A percentile compares a stretch with the other conserved stretches of the same genome.
Evolutionary conservation across 1,140 invertebrate genomes (phyloP).

Genomic region (Nomia melanderi): DNA sequence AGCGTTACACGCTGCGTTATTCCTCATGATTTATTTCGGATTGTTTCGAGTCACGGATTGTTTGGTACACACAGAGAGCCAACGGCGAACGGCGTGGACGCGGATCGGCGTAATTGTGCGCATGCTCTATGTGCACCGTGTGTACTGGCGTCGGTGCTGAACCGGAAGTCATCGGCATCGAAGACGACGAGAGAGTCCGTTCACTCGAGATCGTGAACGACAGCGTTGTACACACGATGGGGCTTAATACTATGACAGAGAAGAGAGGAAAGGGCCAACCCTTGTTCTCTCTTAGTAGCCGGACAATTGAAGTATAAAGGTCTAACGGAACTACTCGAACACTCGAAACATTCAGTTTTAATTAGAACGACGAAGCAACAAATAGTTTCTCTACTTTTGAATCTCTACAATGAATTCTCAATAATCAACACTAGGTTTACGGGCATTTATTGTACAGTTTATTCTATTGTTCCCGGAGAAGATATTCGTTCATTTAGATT

Average conservation of each 20-base stretch:
- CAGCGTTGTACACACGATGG: slow-evolving; percentile 6
- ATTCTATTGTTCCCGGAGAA: too few relatives aligned
- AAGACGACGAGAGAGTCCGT: too few relatives aligned
- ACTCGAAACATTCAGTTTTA: too few relatives aligned
- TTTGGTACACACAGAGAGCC: slow-evolving; percentile 56
- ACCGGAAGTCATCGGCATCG: slow-evolving; percentile 25
- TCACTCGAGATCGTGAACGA: background rate
- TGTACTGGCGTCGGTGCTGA: background rate
- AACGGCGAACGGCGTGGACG: slow-evolving; percentile 23
- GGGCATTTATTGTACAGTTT: too few relatives aligned
- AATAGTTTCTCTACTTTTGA: too few relatives aligned
- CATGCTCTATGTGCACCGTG: slow-evolving; percentile 33
- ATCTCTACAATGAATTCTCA: too few relatives aligned
- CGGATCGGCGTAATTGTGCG: slow-evolving; percentile 46
- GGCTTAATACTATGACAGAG: slow-evolving; percentile 22
- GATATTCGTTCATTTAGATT: too few relatives aligned
- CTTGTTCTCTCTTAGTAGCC: background rate
- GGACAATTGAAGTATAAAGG: too few relatives aligned
- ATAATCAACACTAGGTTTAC: too few relatives aligned
- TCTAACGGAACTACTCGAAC: too few relatives aligned
- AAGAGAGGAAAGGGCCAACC: background rate
- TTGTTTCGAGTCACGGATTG: slow-evolving; percentile 39
- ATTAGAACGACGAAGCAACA: too few relatives aligned
- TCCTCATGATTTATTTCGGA: slow-evolving; percentile 53
- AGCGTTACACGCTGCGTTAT: slow-evolving; percentile 17